Evolutionary conservation across 2,888 invertebrate genomes (phyloP).

Genomic region (Rhingia campestris): DNA sequence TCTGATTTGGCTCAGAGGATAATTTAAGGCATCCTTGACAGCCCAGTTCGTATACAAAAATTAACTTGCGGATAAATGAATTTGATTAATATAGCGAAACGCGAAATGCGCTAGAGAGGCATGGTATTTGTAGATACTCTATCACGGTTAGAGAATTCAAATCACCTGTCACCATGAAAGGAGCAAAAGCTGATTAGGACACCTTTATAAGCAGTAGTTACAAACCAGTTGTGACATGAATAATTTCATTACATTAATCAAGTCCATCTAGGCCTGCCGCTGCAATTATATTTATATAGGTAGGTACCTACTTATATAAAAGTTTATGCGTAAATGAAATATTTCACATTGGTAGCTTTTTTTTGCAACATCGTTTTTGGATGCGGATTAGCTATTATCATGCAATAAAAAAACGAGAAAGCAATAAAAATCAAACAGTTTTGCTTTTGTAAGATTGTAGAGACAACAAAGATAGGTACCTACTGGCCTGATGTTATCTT

Average conservation of each 20-base stretch:
- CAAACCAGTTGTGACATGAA: conserved; percentile 36
- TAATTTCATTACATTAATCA: conserved; percentile 61
- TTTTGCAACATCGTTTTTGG: too few relatives aligned
- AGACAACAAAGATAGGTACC: too few relatives aligned
- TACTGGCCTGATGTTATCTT: too few relatives aligned
- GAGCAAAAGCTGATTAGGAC: conserved; percentile 56
- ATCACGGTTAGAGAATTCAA: conserved; percentile 36
- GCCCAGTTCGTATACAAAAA: conserved; percentile 2
- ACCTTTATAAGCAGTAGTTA: background rate
- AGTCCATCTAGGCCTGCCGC: conserved; percentile 28
- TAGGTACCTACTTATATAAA: too few relatives aligned
- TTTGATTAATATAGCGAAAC: conserved; percentile 70
- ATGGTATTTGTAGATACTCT: conserved; percentile 1
- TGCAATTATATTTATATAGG: too few relatives aligned
- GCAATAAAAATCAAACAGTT: too few relatives aligned
- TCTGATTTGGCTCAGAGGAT: conserved; percentile 43
- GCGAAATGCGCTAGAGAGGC: background rate
- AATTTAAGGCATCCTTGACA: conserved; percentile 7
- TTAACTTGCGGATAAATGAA: conserved; percentile 48
- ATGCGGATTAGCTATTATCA: too few relatives aligned
- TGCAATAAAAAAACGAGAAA: too few relatives aligned
- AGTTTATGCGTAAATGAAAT: too few relatives aligned
- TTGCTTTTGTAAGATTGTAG: too few relatives aligned
- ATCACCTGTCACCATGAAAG: conserved; percentile 49
- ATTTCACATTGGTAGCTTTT: too few relatives aligned